phyloP scores from a whole-genome alignment of 2,113 vertebrate species.

The Nothobranchius furzeri region DNA sequence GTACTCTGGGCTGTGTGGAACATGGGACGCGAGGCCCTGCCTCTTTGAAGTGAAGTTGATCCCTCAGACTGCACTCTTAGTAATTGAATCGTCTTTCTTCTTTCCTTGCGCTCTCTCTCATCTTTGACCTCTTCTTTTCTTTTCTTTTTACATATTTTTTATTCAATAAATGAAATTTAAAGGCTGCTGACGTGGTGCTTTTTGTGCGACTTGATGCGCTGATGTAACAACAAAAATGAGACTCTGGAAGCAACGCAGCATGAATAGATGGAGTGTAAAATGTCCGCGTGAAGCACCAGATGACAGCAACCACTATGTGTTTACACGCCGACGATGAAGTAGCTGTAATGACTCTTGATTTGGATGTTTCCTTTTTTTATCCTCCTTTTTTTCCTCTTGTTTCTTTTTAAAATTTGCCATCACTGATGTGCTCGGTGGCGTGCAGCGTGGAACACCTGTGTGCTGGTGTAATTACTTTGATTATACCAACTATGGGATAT shows the following conservation, averaged over 20 bases:
- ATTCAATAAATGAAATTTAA: slow-evolving; percentile 41
- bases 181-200: slow-evolving; percentile 63
- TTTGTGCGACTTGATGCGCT: slow-evolving; percentile 31
- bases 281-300: slow-evolving; percentile 53
- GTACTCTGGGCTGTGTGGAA: slow-evolving; percentile 70
- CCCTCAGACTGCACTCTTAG: slow-evolving; percentile 77
- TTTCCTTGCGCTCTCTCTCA: slow-evolving; percentile 24
- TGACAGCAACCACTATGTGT: slow-evolving; percentile 54
- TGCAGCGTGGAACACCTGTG: slow-evolving; percentile 67
- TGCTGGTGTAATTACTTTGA: slow-evolving; percentile 78
- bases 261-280: slow-evolving; percentile 60
- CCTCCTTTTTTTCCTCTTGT: background rate
- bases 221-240: slow-evolving; percentile 34
- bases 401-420: background rate
- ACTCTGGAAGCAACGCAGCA: slow-evolving; percentile 11
- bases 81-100: slow-evolving; percentile 74
- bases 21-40: slow-evolving; percentile 54
- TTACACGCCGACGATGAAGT: slow-evolving; percentile 55
- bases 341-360: slow-evolving; percentile 67
- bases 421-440: slow-evolving; percentile 56
- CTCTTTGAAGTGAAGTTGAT: slow-evolving; percentile 82
- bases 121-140: slow-evolving; percentile 29
- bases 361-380: slow-evolving; percentile 37
- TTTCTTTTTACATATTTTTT: slow-evolving; percentile 9
- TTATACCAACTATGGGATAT: slow-evolving; percentile 66